phyloP scores from a whole-genome alignment of 1,140 invertebrate genomes.

The Musca vetustissima region DNA sequence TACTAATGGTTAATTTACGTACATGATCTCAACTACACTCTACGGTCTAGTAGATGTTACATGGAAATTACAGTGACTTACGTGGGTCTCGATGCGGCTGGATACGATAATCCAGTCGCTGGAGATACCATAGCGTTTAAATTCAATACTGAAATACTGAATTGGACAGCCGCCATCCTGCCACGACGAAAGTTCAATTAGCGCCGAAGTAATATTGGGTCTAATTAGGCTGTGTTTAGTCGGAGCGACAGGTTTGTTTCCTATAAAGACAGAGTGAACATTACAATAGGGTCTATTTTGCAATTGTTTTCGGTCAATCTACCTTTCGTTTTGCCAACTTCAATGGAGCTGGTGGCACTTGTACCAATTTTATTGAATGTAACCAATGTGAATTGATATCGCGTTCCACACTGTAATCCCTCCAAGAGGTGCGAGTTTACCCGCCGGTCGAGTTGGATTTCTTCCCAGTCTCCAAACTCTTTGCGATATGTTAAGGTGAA shows the following conservation, averaged over 20 bases:
- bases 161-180: slow-evolving; percentile 68
- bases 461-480: slow-evolving; percentile 64
- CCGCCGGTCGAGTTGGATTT: slow-evolving; percentile 64
- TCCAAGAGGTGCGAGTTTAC: slow-evolving; percentile 65
- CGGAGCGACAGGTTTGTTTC: slow-evolving; percentile 61
- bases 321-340: slow-evolving; percentile 64
- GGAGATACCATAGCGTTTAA: slow-evolving; percentile 57
- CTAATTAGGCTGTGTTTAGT: slow-evolving; percentile 58
- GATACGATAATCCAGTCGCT: slow-evolving; percentile 60
- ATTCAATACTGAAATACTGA: slow-evolving; percentile 66
- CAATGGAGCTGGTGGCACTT: slow-evolving; percentile 65
- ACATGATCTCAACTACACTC: slow-evolving; percentile 13
- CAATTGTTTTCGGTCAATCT: neutral
- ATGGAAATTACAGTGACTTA: slow-evolving; percentile 30
- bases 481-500: slow-evolving; percentile 67
- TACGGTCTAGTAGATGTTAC: neutral
- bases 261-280: slow-evolving; percentile 45
- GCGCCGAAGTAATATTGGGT: slow-evolving; percentile 65
- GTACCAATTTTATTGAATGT: slow-evolving; percentile 72
- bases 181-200: slow-evolving; percentile 66
- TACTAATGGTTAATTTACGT: slow-evolving; percentile 16
- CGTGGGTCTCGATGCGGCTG: slow-evolving; percentile 58
- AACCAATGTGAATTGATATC: slow-evolving; percentile 69
- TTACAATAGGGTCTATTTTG: neutral
- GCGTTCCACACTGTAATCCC: slow-evolving; percentile 69